Evolutionary conservation across 2,113 vertebrate genomes (phyloP).

Genomic region (Phoenicopterus ruber): DNA sequence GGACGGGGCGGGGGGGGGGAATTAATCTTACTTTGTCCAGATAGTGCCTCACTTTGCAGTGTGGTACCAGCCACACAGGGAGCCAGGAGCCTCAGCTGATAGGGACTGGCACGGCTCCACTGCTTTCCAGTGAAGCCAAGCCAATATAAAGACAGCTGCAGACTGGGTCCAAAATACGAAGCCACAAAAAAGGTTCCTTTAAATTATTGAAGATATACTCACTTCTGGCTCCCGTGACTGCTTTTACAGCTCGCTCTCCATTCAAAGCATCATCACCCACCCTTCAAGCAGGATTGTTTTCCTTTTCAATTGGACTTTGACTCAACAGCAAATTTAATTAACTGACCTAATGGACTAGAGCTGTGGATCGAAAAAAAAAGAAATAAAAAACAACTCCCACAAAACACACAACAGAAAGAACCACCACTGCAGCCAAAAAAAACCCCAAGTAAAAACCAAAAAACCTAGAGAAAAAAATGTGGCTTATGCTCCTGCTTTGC

Average conservation of each 20-base stretch:
- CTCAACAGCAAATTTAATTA: slow-evolving; percentile 62
- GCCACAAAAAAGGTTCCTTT: background rate
- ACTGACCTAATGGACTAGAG: slow-evolving; percentile 46
- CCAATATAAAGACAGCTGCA: slow-evolving; percentile 49
- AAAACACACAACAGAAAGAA: background rate
- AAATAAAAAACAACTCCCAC: background rate
- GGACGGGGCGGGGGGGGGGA: rapidly evolving
- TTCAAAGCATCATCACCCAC: background rate
- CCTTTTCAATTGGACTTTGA: slow-evolving; percentile 11
- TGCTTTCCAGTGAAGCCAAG: background rate
- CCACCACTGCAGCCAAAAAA: background rate
- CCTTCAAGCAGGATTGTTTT: slow-evolving; percentile 23
- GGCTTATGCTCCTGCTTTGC: background rate
- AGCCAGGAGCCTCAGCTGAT: background rate
- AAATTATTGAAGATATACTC: slow-evolving; percentile 41
- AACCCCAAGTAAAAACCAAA: background rate
- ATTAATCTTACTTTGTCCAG: background rate
- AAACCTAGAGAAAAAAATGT: background rate
- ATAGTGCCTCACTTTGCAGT: background rate
- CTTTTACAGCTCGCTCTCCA: slow-evolving; percentile 4
- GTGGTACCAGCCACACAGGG: background rate
- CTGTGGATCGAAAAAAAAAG: background rate
- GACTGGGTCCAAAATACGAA: background rate
- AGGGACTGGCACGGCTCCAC: background rate
- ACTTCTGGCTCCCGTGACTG: slow-evolving; percentile 1